phyloP scores from a whole-genome alignment of 2,797 vertebrate species.

The Myotis daubentonii region DNA sequence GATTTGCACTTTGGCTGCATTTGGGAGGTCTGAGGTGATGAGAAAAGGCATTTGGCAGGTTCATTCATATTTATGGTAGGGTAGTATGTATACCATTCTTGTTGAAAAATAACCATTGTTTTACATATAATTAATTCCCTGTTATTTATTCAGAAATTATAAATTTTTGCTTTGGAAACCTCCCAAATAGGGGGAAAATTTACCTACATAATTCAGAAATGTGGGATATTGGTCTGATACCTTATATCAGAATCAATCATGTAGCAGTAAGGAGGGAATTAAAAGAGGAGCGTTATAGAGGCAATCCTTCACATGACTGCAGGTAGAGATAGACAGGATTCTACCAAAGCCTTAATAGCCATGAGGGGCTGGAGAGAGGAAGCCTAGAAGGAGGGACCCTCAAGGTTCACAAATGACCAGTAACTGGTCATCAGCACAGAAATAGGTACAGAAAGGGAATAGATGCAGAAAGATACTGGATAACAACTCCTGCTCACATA shows the following conservation, averaged over 20 bases:
- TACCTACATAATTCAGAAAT: background rate
- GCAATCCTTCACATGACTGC: background rate
- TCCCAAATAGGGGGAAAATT: background rate
- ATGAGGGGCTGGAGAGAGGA: too few species aligned
- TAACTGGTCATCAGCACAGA: background rate
- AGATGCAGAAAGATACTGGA: background rate
- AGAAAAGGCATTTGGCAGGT: background rate
- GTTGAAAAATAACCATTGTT: conserved; percentile 17
- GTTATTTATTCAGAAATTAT: conserved; percentile 8
- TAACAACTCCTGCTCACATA: background rate
- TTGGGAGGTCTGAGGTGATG: background rate
- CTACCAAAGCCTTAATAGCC: background rate
- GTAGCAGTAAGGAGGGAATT: background rate
- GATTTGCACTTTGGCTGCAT: background rate
- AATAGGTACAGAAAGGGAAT: background rate
- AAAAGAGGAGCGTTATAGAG: background rate
- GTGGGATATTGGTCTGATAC: background rate
- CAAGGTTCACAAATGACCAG: background rate
- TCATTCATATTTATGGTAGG: background rate
- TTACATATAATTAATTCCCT: background rate
- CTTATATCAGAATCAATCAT: background rate
- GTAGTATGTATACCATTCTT: background rate
- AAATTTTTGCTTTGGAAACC: conserved; percentile 24
- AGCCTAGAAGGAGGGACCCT: background rate
- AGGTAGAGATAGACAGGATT: background rate